Evolutionary conservation across 2,797 vertebrate species (phyloP).

Genomic region (Sebastes trivittatus): DNA sequence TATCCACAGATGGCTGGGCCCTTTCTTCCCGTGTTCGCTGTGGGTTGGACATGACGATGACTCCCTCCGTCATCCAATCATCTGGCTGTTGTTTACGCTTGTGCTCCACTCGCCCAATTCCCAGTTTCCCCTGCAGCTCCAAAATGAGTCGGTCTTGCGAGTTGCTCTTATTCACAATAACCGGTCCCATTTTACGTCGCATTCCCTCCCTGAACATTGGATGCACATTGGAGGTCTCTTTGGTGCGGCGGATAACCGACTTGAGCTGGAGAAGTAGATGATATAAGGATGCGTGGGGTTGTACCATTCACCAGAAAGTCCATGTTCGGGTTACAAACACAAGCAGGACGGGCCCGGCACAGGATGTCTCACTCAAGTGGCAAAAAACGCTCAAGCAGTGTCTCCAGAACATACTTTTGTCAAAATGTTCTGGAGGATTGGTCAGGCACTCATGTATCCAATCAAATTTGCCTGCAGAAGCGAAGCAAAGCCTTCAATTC

Average conservation of each 20-base stretch:
- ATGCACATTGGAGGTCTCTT: conserved; percentile 91
- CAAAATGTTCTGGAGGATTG: conserved; percentile 13
- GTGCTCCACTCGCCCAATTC: conserved; percentile 85
- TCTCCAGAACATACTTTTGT: conserved; percentile 5
- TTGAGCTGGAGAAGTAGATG: conserved; percentile 87
- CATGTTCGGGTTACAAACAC: conserved; percentile 22
- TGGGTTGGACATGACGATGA: conserved; percentile 90
- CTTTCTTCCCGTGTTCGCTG: conserved; percentile 81
- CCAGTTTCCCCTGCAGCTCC: conserved; percentile 93
- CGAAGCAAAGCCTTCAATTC: conserved; percentile 18
- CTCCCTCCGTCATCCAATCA: conserved; percentile 92
- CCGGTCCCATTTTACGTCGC: conserved; percentile 89
- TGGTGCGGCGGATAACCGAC: conserved; percentile 95
- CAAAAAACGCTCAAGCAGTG: conserved; percentile 29
- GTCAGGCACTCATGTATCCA: not conserved
- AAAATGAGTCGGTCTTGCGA: conserved; percentile 92
- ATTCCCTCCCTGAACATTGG: conserved; percentile 93
- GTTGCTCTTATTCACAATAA: conserved; percentile 90
- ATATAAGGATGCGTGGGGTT: conserved; percentile 47
- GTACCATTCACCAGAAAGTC: conserved; percentile 40
- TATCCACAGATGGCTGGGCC: conserved; percentile 87
- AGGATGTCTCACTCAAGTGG: conserved; percentile 20
- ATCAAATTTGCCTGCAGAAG: conserved; percentile 11
- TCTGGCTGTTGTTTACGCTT: conserved; percentile 82
- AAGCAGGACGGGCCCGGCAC: conserved; percentile 23